A percentile compares a stretch with the other conserved stretches of the same genome.
phyloP scores from a whole-genome alignment of 2,113 vertebrate genomes.

The Percopsis transmontana region DNA sequence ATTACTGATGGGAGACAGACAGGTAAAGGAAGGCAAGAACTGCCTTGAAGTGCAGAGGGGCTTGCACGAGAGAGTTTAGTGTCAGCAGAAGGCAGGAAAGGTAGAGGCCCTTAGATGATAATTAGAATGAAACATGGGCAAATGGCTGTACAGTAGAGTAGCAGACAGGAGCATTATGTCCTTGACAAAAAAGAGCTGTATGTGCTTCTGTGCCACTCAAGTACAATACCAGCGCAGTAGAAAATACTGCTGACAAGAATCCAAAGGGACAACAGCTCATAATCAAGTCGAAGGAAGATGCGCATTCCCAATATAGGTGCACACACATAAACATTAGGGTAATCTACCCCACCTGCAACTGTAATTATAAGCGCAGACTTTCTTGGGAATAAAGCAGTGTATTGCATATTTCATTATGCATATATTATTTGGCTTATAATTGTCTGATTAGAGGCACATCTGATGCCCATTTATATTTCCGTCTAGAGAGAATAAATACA shows the following conservation, averaged over 20 bases:
- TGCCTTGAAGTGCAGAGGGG: constrained; percentile 9
- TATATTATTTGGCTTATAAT: too few species aligned
- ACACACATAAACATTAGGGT: not conserved
- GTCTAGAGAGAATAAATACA: too few species aligned
- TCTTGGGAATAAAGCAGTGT: too few species aligned
- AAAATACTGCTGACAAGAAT: constrained; percentile 13
- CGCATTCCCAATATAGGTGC: not conserved
- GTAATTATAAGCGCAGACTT: not conserved
- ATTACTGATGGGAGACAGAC: not conserved
- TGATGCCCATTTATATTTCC: too few species aligned
- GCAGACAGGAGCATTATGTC: not conserved
- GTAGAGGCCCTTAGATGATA: constrained; percentile 4
- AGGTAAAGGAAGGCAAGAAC: not conserved
- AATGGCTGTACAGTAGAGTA: not conserved
- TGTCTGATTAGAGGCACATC: too few species aligned
- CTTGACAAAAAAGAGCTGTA: not conserved
- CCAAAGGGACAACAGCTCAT: constrained; percentile 3
- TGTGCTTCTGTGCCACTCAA: not conserved
- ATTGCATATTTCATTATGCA: too few species aligned
- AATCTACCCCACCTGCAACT: not conserved
- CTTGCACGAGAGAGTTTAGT: not conserved
- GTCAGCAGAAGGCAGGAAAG: constrained; percentile 4
- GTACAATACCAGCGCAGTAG: not conserved
- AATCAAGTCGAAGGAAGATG: not conserved
- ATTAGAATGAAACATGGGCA: constrained; percentile 4